Percentiles rank a stretch among this genome's conserved stretches.
phyloP scores from a whole-genome alignment of 1,140 invertebrate species.

The Venturia canescens region DNA sequence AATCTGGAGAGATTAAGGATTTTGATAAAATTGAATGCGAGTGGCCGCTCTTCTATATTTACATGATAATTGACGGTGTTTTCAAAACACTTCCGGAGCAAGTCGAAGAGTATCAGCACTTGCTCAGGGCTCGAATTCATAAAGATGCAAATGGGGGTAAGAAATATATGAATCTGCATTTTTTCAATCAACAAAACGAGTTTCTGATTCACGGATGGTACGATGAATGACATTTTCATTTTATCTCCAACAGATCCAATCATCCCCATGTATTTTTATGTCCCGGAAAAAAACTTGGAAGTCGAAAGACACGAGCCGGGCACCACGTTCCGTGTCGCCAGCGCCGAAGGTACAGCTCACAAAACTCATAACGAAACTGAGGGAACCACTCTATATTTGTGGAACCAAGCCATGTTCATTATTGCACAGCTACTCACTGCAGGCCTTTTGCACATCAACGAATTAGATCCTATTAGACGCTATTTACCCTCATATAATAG shows the following conservation, averaged over 20 bases:
- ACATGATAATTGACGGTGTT: constrained; percentile 97
- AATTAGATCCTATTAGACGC: constrained; percentile 95
- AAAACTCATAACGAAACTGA: constrained; percentile 61
- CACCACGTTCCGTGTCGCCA: constrained; percentile 81
- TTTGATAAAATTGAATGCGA: constrained; percentile 98
- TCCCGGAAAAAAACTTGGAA: constrained; percentile 89
- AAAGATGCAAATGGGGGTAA: constrained; percentile 88
- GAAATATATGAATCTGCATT: not conserved
- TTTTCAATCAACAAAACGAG: not conserved
- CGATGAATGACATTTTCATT: too few relatives aligned
- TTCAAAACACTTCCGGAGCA: constrained; percentile 93
- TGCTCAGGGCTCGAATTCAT: constrained; percentile 86
- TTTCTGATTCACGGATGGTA: too few relatives aligned
- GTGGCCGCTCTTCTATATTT: constrained; percentile 97
- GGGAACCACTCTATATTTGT: constrained; percentile 83
- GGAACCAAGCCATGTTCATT: constrained; percentile 97
- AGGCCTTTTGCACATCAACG: constrained; percentile 94
- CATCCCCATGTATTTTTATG: constrained; percentile 93
- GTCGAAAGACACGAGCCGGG: constrained; percentile 86
- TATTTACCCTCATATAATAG: constrained; percentile 97
- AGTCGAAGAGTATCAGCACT: constrained; percentile 93
- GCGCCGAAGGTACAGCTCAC: constrained; percentile 74
- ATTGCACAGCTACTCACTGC: constrained; percentile 94
- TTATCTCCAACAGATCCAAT: constrained; percentile 84
- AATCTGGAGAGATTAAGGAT: constrained; percentile 86